Conservation (phyloP, 2,888 invertebrate genomes). For the Hetaerina titia region DNA sequence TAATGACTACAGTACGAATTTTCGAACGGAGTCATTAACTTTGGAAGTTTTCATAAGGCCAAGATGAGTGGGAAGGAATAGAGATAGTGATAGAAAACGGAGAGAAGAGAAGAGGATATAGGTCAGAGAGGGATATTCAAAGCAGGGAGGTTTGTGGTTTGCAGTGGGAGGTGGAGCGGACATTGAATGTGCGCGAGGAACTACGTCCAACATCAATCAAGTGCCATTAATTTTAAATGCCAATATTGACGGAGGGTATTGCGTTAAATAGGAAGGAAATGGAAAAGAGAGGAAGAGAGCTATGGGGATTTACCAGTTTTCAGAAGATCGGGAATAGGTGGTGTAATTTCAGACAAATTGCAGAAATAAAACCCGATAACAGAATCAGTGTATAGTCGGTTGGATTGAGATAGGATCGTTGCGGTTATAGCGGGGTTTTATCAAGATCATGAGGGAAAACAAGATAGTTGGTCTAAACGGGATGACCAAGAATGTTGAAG, state of each 20-base stretch:
- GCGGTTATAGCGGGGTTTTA: no score
- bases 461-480: no score
- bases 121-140: not conserved
- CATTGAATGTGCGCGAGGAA: not conserved
- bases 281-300: not conserved
- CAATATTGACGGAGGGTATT: not conserved
- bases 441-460: no score
- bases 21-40: no score
- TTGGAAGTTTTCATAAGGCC: not conserved
- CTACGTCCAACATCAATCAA: no score
- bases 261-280: not conserved
- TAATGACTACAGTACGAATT: no score
- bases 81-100: not conserved
- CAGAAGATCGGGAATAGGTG: not conserved
- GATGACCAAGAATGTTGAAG: no score
- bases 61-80: not conserved
- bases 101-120: not conserved
- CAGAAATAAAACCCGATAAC: no score
- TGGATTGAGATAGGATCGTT: no score
- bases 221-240: conserved; percentile 21
- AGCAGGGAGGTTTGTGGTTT: not conserved
- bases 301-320: not conserved
- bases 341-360: not conserved
- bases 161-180: not conserved
- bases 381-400: no score